Conservation (phyloP, 2,888 invertebrate genomes). For the Metallyticus violacea region DNA sequence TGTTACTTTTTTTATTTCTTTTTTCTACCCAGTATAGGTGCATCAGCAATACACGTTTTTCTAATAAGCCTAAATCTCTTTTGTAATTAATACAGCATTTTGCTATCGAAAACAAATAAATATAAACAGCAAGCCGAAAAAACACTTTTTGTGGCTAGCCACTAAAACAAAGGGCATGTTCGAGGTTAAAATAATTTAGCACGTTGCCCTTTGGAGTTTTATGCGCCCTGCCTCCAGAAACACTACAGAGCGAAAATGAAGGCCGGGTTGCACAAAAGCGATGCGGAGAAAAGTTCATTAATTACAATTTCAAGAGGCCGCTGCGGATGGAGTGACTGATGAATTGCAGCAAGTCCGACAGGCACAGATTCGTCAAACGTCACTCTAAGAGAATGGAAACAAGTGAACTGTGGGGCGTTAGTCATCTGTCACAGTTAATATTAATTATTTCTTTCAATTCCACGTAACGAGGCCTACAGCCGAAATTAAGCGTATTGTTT, state of each 20-base stretch:
- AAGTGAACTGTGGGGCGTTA: not conserved
- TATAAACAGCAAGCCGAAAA: no score
- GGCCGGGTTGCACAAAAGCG: not conserved
- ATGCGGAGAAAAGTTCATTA: not conserved
- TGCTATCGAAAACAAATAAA: no score
- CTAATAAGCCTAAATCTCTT: no score
- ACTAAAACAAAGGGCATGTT: no score
- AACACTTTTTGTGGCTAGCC: no score
- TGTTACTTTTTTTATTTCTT: no score
- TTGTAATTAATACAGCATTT: no score
- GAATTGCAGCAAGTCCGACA: not conserved
- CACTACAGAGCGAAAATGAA: not conserved
- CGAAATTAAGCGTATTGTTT: not conserved
- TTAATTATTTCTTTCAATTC: not conserved
- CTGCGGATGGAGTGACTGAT: not conserved
- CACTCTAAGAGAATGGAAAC: not conserved
- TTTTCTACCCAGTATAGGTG: no score
- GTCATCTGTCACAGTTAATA: not conserved
- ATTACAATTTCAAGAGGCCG: not conserved
- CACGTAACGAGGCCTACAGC: not conserved
- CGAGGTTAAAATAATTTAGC: not conserved
- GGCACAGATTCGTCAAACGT: not conserved
- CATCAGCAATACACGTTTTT: no score
- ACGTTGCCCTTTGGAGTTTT: not conserved
- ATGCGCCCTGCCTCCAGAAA: not conserved